phyloP scores from a whole-genome alignment of 1,140 invertebrate genomes.

The Nautilus pompilius region DNA sequence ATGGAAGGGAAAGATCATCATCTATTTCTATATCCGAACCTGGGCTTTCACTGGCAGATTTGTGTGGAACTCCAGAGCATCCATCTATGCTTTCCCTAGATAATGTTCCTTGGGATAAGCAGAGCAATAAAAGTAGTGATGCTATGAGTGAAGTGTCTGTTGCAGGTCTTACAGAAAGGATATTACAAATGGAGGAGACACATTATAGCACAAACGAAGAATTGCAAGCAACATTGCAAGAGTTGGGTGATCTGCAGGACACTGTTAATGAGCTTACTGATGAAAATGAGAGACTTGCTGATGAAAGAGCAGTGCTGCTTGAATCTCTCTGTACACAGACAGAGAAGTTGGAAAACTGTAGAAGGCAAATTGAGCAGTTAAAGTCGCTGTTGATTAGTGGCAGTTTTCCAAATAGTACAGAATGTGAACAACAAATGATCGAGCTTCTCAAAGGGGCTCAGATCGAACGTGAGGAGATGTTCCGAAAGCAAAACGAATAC shows the following conservation, averaged over 20 bases:
- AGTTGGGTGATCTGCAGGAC: slow-evolving; percentile 80
- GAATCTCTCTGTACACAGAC: slow-evolving; percentile 90
- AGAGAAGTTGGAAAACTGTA: slow-evolving; percentile 78
- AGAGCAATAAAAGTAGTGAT: slow-evolving; percentile 71
- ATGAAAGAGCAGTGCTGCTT: slow-evolving; percentile 83
- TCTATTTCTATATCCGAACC: slow-evolving; percentile 61
- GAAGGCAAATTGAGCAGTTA: slow-evolving; percentile 62
- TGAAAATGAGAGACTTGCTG: slow-evolving; percentile 79
- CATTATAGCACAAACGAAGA: slow-evolving; percentile 92
- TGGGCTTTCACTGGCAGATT: slow-evolving; percentile 34
- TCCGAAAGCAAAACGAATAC: slow-evolving; percentile 73
- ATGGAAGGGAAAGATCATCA: slow-evolving; percentile 23
- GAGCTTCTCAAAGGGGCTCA: slow-evolving; percentile 80
- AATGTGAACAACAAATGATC: slow-evolving; percentile 78
- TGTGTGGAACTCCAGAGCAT: slow-evolving; percentile 42
- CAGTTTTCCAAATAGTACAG: slow-evolving; percentile 60
- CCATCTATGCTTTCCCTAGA: slow-evolving; percentile 37
- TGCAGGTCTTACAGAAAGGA: slow-evolving; percentile 86
- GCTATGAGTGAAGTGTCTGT: slow-evolving; percentile 81
- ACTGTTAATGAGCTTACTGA: slow-evolving; percentile 81
- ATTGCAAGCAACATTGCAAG: slow-evolving; percentile 88
- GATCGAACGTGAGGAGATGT: slow-evolving; percentile 51
- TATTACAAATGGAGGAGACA: slow-evolving; percentile 85
- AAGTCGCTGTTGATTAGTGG: slow-evolving; percentile 58
- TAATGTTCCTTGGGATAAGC: slow-evolving; percentile 71